These are phyloP conservation scores for Phlogophora meticulosa DNA, from an alignment of 2,888 invertebrate species.

Conservation along the genomic window DNA sequence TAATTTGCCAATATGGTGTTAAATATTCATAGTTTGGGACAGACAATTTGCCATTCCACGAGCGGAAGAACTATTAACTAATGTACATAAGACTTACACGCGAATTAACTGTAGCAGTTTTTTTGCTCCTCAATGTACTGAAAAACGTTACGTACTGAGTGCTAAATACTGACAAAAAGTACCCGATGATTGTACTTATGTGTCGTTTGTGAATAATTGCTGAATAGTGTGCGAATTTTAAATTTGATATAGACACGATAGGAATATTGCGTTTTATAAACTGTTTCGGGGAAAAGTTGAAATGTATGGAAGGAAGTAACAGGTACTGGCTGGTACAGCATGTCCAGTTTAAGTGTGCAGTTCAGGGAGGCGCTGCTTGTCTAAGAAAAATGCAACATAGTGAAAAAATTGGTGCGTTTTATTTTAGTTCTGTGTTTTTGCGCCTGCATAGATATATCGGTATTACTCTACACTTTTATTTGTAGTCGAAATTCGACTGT, in stretches of 20 bases:
- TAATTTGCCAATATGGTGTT: neutral
- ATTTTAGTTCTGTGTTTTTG: too few relatives aligned
- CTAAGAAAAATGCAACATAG: too few relatives aligned
- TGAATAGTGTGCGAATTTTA: constrained; percentile 24
- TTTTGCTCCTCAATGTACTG: constrained; percentile 21
- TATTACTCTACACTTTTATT: too few relatives aligned
- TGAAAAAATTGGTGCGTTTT: too few relatives aligned
- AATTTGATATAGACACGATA: constrained; percentile 12
- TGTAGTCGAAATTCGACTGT: too few relatives aligned
- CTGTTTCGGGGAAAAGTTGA: constrained; percentile 15
- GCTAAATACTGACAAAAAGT: constrained; percentile 36
- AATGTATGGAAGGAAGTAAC: neutral
- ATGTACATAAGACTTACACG: constrained; percentile 46
- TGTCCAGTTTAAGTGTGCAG: too few relatives aligned
- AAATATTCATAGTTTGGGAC: constrained; percentile 33
- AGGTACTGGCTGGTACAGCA: constrained; percentile 9
- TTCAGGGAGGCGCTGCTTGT: too few relatives aligned
- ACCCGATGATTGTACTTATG: constrained; percentile 25
- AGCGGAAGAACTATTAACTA: constrained; percentile 60
- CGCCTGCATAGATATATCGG: too few relatives aligned
- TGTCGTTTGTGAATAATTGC: constrained; percentile 31
- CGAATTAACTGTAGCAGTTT: constrained; percentile 30
- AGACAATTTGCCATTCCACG: constrained; percentile 33
- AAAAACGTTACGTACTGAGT: constrained; percentile 10
- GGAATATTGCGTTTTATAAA: neutral